Evolutionary conservation across 2,888 invertebrate genomes (phyloP), one percentile per base, ranked within the genome.

Genomic region (Herminia tarsipennalis): DNA sequence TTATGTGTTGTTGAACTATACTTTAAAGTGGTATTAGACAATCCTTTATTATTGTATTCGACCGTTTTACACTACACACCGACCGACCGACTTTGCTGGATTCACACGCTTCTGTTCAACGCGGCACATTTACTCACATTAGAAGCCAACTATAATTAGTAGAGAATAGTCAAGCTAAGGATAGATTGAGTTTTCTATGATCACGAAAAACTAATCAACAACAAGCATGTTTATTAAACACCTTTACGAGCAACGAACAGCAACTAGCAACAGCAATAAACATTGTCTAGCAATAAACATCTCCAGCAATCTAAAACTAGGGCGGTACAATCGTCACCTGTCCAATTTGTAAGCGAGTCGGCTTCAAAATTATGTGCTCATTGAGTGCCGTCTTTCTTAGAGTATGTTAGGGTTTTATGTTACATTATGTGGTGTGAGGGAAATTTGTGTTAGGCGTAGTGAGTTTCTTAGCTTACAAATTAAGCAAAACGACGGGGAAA

Each of bases 291-390:
- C 41, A 58, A 61, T 71, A 64, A 71, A 70, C 68, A 56, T 62
- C 69, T 46, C 43, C 16, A 55, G 61, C 68, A 70, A 78, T 78
- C 73, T 67, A 70, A 76, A 73, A 72, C 73, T 75, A 75, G 64
- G 32, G 27, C n/a, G 40, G 39, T 43, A 43, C 39, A 43, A 35
- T 43, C 39, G 39, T 34, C 32, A 35, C 32, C 39, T 28, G 36
- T 37, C 28, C 36, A 41, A 50, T 50, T 50, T 37, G 40, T 29
- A 37, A 44, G 39, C 35, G 34, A 25, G 46, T 39, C 29, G 3
- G 25, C 21, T n/a, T 20, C 30, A 30, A 36, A 40, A 47, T 47
- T 40, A 47, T 47, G 46, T 41, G 18, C 21, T 29, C 29, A 38
- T 38, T 45, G 39, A 29, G 39, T 29, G 39, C 28, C 34, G n/a